Evolutionary conservation across 2,113 vertebrate species (phyloP).

Genomic region (Perca fluviatilis): DNA sequence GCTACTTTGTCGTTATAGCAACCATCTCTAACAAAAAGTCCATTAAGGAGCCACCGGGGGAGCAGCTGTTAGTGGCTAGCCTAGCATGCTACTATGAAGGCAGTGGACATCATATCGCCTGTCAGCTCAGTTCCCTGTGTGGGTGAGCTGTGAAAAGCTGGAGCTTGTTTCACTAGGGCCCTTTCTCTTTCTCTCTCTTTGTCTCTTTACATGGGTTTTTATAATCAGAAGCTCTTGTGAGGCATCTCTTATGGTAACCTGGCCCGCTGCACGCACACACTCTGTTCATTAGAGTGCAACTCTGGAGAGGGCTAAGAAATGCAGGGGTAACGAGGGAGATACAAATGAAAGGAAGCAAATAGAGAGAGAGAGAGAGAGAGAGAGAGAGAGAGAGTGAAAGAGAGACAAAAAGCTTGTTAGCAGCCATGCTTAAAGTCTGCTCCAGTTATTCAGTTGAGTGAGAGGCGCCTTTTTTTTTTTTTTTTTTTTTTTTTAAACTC

Average conservation of each 20-base stretch:
- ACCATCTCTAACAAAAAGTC: slow-evolving; percentile 25
- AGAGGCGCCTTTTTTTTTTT: slow-evolving; percentile 50
- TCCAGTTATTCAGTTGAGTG: slow-evolving; percentile 77
- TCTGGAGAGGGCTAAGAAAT: slow-evolving; percentile 64
- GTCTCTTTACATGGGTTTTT: slow-evolving; percentile 64
- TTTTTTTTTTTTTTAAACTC: slow-evolving; percentile 35
- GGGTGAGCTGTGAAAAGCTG: slow-evolving; percentile 62
- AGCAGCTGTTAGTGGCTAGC: slow-evolving; percentile 57
- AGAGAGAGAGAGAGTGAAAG: slow-evolving; percentile 51
- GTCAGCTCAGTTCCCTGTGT: slow-evolving; percentile 57
- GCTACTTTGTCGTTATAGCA: slow-evolving; percentile 26
- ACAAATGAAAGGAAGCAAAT: slow-evolving; percentile 61
- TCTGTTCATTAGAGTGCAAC: slow-evolving; percentile 77
- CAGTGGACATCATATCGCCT: slow-evolving; percentile 50
- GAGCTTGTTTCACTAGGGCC: slow-evolving; percentile 60
- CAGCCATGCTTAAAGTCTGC: slow-evolving; percentile 78
- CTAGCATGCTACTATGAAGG: slow-evolving; percentile 46
- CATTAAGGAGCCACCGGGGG: slow-evolving; percentile 36
- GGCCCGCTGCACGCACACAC: slow-evolving; percentile 62
- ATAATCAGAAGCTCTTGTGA: slow-evolving; percentile 78
- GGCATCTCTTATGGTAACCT: slow-evolving; percentile 78
- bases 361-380: slow-evolving; percentile 53
- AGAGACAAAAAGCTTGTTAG: slow-evolving; percentile 78
- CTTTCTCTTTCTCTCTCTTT: slow-evolving; percentile 54
- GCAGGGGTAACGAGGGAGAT: slow-evolving; percentile 57